Percentiles rank a stretch among this genome's conserved stretches.
These are phyloP conservation scores for Cheilinus undulatus DNA, from an alignment of 2,113 vertebrate genomes.

Conservation along the genomic window DNA sequence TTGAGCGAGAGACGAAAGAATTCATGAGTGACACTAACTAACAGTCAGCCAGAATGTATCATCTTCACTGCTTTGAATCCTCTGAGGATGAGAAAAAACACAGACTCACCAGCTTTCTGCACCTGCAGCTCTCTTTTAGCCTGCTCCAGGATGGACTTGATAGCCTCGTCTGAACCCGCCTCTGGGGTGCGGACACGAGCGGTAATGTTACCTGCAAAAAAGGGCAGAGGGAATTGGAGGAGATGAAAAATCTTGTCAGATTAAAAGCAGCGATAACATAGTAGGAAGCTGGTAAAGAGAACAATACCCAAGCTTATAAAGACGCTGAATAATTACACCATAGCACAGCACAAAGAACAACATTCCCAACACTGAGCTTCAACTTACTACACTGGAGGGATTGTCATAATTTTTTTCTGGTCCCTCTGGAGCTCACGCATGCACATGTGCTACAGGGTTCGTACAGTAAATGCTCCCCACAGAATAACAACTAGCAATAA, in stretches of 20 bases:
- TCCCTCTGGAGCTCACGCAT: slow-evolving; percentile 70
- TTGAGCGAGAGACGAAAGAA: slow-evolving; percentile 57
- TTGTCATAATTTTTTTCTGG: slow-evolving; percentile 45
- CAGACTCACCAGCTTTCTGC: slow-evolving; percentile 91
- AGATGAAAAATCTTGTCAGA: slow-evolving; percentile 38
- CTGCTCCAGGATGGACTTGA: slow-evolving; percentile 97
- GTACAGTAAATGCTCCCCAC: slow-evolving; percentile 65
- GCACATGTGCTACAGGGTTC: slow-evolving; percentile 68
- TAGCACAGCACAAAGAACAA: slow-evolving; percentile 66
- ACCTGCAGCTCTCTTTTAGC: slow-evolving; percentile 97
- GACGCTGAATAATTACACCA: slow-evolving; percentile 50
- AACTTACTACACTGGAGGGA: slow-evolving; percentile 52
- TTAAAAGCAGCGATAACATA: slow-evolving; percentile 45
- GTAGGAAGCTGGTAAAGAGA: slow-evolving; percentile 15
- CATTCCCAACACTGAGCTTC: slow-evolving; percentile 66
- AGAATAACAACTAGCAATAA: slow-evolving; percentile 71
- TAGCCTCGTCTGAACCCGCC: slow-evolving; percentile 93
- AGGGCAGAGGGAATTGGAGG: slow-evolving; percentile 34
- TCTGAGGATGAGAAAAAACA: slow-evolving; percentile 8
- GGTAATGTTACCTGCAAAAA: slow-evolving; percentile 91
- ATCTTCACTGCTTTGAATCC: background rate
- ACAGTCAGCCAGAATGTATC: slow-evolving; percentile 6
- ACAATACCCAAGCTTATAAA: slow-evolving; percentile 10
- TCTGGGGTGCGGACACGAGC: slow-evolving; percentile 92
- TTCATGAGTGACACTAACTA: slow-evolving; percentile 20